Evolutionary conservation across 2,888 invertebrate genomes (phyloP).

Genomic region (Lymantria monacha): DNA sequence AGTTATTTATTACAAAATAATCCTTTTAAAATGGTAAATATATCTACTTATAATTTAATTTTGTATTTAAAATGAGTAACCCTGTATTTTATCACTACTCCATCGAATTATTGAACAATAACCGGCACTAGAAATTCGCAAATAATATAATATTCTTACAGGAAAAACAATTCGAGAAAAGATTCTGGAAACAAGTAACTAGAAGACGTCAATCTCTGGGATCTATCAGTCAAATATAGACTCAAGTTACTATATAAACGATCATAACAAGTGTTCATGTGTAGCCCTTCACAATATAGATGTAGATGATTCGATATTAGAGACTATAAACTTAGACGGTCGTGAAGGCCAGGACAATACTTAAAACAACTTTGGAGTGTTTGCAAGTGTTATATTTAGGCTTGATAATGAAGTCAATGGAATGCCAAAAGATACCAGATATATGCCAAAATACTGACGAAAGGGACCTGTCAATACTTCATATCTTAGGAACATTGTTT

Average conservation of each 20-base stretch:
- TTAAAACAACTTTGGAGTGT: slow-evolving; percentile 15
- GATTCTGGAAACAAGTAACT: slow-evolving; percentile 91
- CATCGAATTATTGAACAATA: neutral
- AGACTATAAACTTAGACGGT: slow-evolving; percentile 23
- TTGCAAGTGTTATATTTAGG: slow-evolving; percentile 22
- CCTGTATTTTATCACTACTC: slow-evolving; percentile 9
- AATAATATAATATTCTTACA: slow-evolving; percentile 64
- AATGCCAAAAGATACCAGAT: slow-evolving; percentile 61
- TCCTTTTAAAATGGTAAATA: too few species aligned
- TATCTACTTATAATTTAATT: too few species aligned
- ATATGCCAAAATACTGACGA: slow-evolving; percentile 66
- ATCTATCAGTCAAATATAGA: slow-evolving; percentile 72
- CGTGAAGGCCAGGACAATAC: slow-evolving; percentile 14
- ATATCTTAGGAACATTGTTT: slow-evolving; percentile 67
- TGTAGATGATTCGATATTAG: slow-evolving; percentile 24
- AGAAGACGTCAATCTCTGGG: slow-evolving; percentile 85
- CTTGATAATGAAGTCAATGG: slow-evolving; percentile 26
- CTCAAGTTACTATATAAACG: slow-evolving; percentile 15
- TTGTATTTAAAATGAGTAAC: too few species aligned
- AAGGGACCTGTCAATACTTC: slow-evolving; percentile 74
- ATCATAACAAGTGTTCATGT: slow-evolving; percentile 47
- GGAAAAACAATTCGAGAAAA: slow-evolving; percentile 89
- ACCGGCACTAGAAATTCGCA: slow-evolving; percentile 3
- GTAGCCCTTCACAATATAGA: slow-evolving; percentile 26
- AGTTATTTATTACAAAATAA: too few species aligned